phyloP scores from a whole-genome alignment of 64 coral and sea anemone species.

The Platygyra sinensis region DNA sequence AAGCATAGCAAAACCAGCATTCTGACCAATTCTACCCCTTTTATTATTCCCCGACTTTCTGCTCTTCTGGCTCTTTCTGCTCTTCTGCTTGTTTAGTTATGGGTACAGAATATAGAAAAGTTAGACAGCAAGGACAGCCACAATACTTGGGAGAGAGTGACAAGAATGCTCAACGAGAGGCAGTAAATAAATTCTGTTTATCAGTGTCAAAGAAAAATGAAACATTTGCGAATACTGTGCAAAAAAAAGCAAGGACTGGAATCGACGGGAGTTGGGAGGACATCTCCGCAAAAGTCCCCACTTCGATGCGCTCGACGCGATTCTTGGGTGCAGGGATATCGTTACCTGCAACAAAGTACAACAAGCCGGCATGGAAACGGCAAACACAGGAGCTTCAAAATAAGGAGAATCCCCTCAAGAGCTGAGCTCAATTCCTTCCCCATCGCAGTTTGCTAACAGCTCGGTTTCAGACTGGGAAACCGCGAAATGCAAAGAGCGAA shows the following conservation, averaged over 20 bases:
- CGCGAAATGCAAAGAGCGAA: no score
- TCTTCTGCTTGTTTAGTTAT: no score
- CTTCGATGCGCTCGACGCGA: not conserved
- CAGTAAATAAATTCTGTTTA: not conserved
- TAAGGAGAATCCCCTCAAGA: not conserved
- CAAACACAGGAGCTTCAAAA: not conserved
- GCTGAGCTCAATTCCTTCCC: not conserved
- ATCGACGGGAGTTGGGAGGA: not conserved
- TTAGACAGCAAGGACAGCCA: no score
- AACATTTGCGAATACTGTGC: not conserved
- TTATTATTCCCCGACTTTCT: no score
- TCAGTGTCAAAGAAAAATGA: not conserved
- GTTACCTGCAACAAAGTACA: not conserved
- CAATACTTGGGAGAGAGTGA: no score
- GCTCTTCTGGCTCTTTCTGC: no score
- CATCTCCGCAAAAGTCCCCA: not conserved
- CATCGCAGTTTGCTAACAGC: no score
- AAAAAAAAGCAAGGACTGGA: not conserved
- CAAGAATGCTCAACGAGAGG: not conserved
- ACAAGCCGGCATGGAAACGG: not conserved
- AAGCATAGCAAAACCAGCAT: no score
- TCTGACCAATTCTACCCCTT: no score
- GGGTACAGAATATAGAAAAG: no score
- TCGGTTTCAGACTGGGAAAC: no score
- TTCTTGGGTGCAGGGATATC: not conserved